These are phyloP conservation scores for Belgica antarctica DNA, from an alignment of 2,888 invertebrate genomes.

Conservation along the genomic window DNA sequence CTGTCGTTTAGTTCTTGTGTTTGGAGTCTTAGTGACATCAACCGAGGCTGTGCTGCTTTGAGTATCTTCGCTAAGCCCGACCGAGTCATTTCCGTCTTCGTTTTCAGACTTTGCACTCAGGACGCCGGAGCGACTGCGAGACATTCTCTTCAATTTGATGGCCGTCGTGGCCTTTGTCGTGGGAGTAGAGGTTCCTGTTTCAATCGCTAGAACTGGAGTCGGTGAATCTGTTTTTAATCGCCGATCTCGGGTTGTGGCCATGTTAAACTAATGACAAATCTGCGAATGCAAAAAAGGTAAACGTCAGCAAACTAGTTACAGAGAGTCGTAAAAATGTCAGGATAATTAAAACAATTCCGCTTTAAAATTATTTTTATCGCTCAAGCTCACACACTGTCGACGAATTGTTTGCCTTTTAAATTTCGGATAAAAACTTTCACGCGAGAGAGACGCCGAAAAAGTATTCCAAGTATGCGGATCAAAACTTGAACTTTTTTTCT, in stretches of 20 bases:
- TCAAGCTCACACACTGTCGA: not conserved
- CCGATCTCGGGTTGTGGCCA: slow-evolving; percentile 44
- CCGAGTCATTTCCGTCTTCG: slow-evolving; percentile 34
- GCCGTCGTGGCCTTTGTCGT: slow-evolving; percentile 30
- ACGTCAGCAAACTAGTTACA: not conserved
- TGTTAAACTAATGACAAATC: slow-evolving; percentile 7
- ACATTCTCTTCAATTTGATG: slow-evolving; percentile 41
- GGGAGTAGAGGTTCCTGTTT: slow-evolving; percentile 43
- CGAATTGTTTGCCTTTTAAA: not conserved
- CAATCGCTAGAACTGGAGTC: slow-evolving; percentile 44
- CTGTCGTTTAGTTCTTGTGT: slow-evolving; percentile 39
- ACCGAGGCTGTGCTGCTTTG: slow-evolving; percentile 28
- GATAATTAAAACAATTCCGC: not conserved
- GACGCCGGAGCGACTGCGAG: slow-evolving; percentile 35
- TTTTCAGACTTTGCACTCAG: slow-evolving; percentile 29
- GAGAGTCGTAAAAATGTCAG: not conserved
- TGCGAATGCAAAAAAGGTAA: not conserved
- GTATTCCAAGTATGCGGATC: slow-evolving; percentile 17
- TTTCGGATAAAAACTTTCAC: not conserved
- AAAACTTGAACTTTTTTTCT: not conserved
- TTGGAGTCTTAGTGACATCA: slow-evolving; percentile 22
- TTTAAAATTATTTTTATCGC: not conserved
- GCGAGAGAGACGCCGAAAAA: not conserved
- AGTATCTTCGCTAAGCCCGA: slow-evolving; percentile 37
- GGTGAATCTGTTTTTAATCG: slow-evolving; percentile 48